Evolutionary conservation across 2,797 vertebrate species (phyloP).

Genomic region (Hozukius guyotensis): DNA sequence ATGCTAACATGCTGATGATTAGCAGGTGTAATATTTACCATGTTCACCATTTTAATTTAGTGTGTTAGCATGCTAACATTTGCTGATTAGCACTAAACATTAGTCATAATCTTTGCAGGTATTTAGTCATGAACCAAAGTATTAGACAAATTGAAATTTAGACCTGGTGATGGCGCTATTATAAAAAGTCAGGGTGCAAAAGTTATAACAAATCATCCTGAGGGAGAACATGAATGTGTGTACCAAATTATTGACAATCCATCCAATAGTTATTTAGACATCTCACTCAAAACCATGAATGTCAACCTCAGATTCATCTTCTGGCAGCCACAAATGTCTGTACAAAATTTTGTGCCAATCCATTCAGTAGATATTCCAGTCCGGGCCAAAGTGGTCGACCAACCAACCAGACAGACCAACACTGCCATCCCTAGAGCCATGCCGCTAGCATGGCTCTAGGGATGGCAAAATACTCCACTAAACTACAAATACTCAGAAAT

Average conservation of each 20-base stretch:
- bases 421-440: no score
- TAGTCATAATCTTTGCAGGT: neutral
- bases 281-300: neutral
- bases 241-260: neutral
- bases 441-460: no score
- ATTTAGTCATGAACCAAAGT: neutral
- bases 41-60: neutral
- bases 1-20: no score
- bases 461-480: no score
- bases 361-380: neutral
- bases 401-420: neutral
- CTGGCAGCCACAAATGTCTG: neutral
- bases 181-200: neutral
- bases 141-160: neutral
- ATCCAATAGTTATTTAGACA: neutral
- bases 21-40: no score
- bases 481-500: neutral
- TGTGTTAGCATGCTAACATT: neutral
- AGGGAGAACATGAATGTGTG: neutral
- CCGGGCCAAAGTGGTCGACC: neutral
- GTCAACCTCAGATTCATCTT: neutral
- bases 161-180: neutral
- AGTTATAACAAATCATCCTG: neutral
- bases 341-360: no score
- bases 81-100: neutral